Percentiles rank a stretch among this genome's conserved stretches.
These are phyloP conservation scores for Steinernema hermaphroditum DNA, from an alignment of 2,888 invertebrate species.

Conservation along the genomic window DNA sequence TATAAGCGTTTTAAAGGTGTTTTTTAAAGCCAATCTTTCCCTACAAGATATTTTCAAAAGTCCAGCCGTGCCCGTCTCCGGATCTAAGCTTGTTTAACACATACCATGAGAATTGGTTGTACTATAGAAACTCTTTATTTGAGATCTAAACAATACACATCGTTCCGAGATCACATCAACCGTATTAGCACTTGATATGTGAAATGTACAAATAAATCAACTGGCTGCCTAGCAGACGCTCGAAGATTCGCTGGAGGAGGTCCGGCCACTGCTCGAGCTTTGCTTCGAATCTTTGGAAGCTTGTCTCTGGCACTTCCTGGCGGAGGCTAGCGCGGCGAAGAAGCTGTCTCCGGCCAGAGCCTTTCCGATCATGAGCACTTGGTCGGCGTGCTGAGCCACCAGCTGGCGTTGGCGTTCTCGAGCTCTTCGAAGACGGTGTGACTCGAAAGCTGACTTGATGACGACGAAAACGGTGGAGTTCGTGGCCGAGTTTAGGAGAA, in stretches of 20 bases:
- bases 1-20: too few species aligned
- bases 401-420: constrained; percentile 41
- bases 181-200: not conserved
- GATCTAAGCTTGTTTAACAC: too few species aligned
- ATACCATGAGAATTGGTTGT: too few species aligned
- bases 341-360: constrained; percentile 51
- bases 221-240: not conserved
- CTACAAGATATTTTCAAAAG: too few species aligned
- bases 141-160: not conserved
- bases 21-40: too few species aligned
- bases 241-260: not conserved
- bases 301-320: not conserved
- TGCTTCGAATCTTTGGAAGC: not conserved
- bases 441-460: constrained; percentile 56
- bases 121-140: not conserved
- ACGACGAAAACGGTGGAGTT: constrained; percentile 57
- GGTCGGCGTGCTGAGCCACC: constrained; percentile 54
- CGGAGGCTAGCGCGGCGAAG: constrained; percentile 5
- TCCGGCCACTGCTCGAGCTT: not conserved
- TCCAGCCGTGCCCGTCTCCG: too few species aligned
- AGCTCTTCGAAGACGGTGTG: constrained; percentile 42
- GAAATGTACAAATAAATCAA: not conserved
- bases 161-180: constrained; percentile 1
- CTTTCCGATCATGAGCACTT: constrained; percentile 55
- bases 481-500: constrained; percentile 55